Base-by-base conservation (phyloP, 2,797 vertebrate genomes). In the Pangasius macronema region DNA sequence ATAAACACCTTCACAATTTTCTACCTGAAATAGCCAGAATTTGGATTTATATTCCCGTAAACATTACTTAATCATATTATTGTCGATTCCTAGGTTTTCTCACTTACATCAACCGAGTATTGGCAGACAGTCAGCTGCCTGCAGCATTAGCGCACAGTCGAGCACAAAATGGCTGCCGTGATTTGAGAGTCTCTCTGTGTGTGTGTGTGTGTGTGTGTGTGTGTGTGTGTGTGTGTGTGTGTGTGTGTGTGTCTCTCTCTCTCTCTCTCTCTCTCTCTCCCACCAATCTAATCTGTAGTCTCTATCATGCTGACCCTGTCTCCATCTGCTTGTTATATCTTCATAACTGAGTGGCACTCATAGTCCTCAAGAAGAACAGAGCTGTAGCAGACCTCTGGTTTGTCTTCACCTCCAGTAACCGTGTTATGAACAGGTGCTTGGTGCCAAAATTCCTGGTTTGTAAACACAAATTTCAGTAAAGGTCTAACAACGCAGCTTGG, bases 131-230 rank as follows among this genome's bases (percentile, higher is more conserved):
- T 84, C 86, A 77, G 80, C 49, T 68, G 86, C 82, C 55, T 80
- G 82, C 51, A 68, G 82, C 33, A 57, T 87, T 55, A 84, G 42
- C 5, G 59, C 86, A 65, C 81, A 46, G 22, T 46, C 30, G 73
- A 80, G 83, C 67, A 85, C 82, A 77, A 75, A 88, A 87, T 88
- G 63, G 55, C 86, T 79, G 61, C 84, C 22, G 9, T 27, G n/a
- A 51, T 72, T 77, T 77, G 53, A 86, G 42, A 30, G 75, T 68
- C 70, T 77, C 8, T 16, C 3, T 82, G 39, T 82, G 5, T 55
- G 16, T 84, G 83, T 59, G 83, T 73, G 53, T 84, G 75, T 75
- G 72, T 75, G 72, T 75, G 73, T 77, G 27, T 76, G 46, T 53
- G 49, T 53, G 49, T 53, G 33, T 39, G 39, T 39, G 39, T 39